phyloP scores from a whole-genome alignment of 2,113 vertebrate species.

The Blennius ocellaris region DNA sequence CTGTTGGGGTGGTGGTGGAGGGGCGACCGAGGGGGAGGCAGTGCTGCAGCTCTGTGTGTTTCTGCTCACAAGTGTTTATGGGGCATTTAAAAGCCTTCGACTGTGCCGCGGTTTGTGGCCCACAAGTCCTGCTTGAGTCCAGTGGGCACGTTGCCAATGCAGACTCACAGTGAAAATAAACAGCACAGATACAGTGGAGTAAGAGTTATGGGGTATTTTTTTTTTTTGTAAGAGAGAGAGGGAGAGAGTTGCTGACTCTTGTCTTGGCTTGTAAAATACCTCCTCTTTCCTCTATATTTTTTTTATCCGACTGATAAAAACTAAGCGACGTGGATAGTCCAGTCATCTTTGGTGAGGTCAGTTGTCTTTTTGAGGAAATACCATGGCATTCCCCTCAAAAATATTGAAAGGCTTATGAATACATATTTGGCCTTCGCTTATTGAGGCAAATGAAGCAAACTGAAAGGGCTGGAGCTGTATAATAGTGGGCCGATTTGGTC shows the following conservation, averaged over 20 bases:
- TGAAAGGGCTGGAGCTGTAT: constrained; percentile 42
- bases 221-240: constrained; percentile 3
- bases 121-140: constrained; percentile 52
- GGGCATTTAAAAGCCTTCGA: constrained; percentile 72
- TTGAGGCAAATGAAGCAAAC: constrained; percentile 12
- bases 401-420: constrained; percentile 1
- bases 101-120: constrained; percentile 72
- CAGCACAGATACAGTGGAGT: constrained; percentile 34
- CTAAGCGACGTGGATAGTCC: neutral
- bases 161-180: constrained; percentile 56
- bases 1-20: neutral
- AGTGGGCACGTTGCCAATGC: constrained; percentile 46
- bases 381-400: neutral
- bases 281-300: constrained; percentile 22
- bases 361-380: constrained; percentile 37
- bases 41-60: constrained; percentile 40
- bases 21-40: neutral
- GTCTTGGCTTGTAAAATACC: constrained; percentile 37
- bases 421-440: constrained; percentile 26
- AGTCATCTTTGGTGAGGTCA: no score
- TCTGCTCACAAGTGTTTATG: constrained; percentile 63
- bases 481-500: neutral
- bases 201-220: constrained; percentile 16
- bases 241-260: constrained; percentile 32
- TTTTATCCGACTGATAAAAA: constrained; percentile 23